Base-by-base conservation (phyloP, 2,888 invertebrate species). In the Lordiphosa andalusiaca region DNA sequence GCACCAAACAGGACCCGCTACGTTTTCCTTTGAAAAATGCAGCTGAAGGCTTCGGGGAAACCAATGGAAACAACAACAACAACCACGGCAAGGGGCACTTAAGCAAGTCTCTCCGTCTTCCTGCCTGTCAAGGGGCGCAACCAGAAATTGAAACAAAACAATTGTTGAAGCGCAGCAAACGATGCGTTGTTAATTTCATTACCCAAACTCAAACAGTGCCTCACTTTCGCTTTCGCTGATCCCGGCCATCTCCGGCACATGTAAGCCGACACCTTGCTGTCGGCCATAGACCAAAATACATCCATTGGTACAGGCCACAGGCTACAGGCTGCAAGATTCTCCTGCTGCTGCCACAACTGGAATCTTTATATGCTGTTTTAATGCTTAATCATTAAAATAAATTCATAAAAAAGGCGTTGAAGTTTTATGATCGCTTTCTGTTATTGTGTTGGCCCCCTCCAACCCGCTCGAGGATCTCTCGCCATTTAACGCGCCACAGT, bases 141-240 rank as follows among this genome's bases (percentile, higher is more conserved):
- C 73, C 70, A 65, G 66, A 74, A 75, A 77, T 81, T 78, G 70
- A 76, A 80, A 81, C 69, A 84, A 86, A 86, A 86, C 84, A 85
- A 86, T 86, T 85, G 78, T 68, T 73, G 82, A 48, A 63, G 77
- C 77, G 80, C 72, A 76, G 71, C 75, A 65, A 77, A 74, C 77
- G 80, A 73, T 74, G 86, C 86, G 84, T 84, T 74, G 74, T 84
- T 82, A 86, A 86, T 86, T 73, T 71, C 76, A 82, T 86, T 76
- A 78, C 80, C 68, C 73, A 58, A 73, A 77, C 71, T 73, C 71
- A 70, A 67, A 72, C 72, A 72, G 72, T 60, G 72, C 69, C 52
- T 70, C 81, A 81, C 80, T 83, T 83, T 83, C 77, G 69, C 72
- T 82, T 82, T 80, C 56, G 19, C 44, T n/a, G n/a, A n/a, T n/a